These are phyloP conservation scores for Arctocebus calabarensis DNA, from an alignment of 2,797 vertebrate genomes.

Conservation along the genomic window DNA sequence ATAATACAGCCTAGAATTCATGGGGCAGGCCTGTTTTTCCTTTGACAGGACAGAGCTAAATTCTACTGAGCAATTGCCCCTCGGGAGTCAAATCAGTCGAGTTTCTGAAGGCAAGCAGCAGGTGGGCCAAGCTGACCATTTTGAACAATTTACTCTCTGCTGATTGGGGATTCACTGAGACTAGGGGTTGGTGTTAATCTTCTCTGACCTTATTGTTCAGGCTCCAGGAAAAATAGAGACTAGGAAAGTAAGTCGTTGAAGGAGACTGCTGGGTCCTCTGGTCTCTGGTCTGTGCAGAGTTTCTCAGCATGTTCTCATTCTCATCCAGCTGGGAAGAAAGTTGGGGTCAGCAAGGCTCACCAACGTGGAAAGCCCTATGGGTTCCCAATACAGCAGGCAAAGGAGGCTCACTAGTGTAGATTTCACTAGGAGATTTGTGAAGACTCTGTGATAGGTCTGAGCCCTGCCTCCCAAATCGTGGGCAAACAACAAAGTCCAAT, in stretches of 20 bases:
- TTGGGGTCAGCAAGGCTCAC: neutral
- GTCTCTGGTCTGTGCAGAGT: rapidly evolving
- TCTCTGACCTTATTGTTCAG: neutral
- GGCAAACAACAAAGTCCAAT: neutral
- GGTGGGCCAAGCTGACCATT: neutral
- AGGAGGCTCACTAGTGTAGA: neutral
- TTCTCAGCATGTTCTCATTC: neutral
- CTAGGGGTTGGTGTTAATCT: neutral
- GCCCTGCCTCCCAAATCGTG: neutral
- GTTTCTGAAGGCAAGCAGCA: neutral
- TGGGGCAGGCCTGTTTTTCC: neutral
- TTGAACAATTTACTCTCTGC: neutral
- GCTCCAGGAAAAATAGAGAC: neutral
- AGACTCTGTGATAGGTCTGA: neutral
- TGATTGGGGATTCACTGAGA: neutral
- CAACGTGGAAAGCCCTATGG: rapidly evolving
- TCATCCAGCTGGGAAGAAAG: neutral
- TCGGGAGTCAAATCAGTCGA: neutral
- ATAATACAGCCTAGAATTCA: neutral
- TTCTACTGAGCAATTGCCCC: neutral
- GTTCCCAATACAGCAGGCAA: neutral
- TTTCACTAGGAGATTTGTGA: neutral
- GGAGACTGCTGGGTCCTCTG: neutral
- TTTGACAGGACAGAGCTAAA: neutral
- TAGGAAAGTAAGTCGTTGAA: neutral